phyloP scores from a whole-genome alignment of 2,113 vertebrate genomes.

The Circaetus gallicus region DNA sequence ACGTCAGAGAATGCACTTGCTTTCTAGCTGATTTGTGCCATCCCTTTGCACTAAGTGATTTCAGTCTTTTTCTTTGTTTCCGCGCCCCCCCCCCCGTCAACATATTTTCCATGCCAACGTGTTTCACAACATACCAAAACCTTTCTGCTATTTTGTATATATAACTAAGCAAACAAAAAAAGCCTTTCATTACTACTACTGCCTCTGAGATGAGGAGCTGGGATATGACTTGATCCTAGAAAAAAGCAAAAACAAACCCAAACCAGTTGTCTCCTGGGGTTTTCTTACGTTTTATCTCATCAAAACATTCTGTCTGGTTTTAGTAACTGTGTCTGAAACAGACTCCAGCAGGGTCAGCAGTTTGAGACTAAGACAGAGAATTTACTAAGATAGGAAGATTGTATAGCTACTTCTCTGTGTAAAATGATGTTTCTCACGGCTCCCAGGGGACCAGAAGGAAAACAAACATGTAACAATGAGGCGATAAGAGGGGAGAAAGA shows the following conservation, averaged over 20 bases:
- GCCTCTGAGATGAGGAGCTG: background rate
- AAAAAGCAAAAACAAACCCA: background rate
- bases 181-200: background rate
- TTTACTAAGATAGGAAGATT: background rate
- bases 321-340: background rate
- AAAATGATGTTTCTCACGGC: background rate
- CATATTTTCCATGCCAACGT: background rate
- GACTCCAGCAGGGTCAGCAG: background rate
- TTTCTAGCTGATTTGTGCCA: background rate
- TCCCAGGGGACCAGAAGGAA: background rate
- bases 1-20: background rate
- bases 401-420: background rate
- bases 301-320: background rate
- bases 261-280: background rate
- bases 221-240: background rate
- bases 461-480: background rate
- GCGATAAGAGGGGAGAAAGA: background rate
- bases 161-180: background rate
- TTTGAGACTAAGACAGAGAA: background rate
- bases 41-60: background rate
- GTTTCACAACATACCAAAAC: background rate
- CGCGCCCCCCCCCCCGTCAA: background rate
- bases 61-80: background rate
- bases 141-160: background rate
- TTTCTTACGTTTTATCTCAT: background rate